Conservation (phyloP, 1,140 invertebrate genomes). For the Lepidotrigona ventralis region DNA sequence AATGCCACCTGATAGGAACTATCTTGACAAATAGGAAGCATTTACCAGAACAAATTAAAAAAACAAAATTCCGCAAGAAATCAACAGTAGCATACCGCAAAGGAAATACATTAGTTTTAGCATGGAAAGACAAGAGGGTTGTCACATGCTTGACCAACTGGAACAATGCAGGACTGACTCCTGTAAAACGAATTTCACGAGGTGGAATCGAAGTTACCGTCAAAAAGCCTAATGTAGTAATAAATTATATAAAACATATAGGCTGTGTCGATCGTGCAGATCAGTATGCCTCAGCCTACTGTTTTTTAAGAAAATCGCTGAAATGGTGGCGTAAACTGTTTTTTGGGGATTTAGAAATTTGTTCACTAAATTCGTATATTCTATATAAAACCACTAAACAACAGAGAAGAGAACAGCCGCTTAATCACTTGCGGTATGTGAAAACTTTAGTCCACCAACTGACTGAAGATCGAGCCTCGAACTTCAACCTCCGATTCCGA, state of each 20-base stretch:
- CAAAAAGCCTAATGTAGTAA: background rate
- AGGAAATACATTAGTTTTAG: background rate
- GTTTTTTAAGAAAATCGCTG: background rate
- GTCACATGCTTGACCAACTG: background rate
- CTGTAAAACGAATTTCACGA: background rate
- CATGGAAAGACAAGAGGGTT: background rate
- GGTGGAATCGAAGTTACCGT: background rate
- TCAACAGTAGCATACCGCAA: too few relatives aligned
- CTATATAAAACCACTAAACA: background rate
- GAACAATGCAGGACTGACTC: background rate
- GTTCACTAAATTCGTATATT: background rate
- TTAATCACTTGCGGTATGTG: background rate
- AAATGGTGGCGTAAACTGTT: background rate
- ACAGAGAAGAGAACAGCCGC: constrained; percentile 5
- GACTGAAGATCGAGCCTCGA: background rate
- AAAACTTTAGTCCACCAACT: constrained; percentile 1
- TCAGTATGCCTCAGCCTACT: background rate
- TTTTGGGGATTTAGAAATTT: background rate
- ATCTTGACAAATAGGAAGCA: constrained; percentile 55
- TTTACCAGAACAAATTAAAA: constrained; percentile 44
- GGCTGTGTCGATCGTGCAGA: background rate
- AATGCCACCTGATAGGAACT: background rate
- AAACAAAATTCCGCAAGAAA: constrained; percentile 29
- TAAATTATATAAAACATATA: background rate
- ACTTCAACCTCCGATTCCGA: too few relatives aligned